These are phyloP conservation scores for Diglossa cyanea DNA, from an alignment of 2,797 vertebrate genomes.

Conservation along the genomic window DNA sequence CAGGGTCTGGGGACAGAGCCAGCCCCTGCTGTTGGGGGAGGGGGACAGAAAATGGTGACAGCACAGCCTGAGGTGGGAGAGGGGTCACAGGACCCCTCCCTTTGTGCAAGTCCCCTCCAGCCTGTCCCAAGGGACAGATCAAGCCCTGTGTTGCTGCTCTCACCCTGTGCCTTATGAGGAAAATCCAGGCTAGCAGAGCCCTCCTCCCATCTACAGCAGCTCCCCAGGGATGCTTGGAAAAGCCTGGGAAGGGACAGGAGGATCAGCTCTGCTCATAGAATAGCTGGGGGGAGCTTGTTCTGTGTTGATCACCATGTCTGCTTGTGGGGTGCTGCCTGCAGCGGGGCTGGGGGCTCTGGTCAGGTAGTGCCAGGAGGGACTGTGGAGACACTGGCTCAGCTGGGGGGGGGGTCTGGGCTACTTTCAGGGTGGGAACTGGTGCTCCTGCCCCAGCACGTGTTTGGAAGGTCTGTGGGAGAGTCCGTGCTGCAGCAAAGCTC, in stretches of 20 bases:
- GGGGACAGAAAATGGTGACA: neutral
- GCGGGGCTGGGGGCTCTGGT: rapidly evolving
- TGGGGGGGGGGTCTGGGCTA: neutral
- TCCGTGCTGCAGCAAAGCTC: rapidly evolving
- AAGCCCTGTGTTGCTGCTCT: neutral
- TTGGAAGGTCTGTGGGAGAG: neutral
- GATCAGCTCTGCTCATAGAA: neutral
- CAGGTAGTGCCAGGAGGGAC: neutral
- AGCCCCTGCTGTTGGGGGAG: neutral
- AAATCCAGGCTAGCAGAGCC: neutral
- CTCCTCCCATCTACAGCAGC: neutral
- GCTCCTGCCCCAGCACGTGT: neutral
- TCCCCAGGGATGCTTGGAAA: neutral
- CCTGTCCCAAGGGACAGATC: neutral
- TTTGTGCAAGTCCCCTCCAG: neutral
- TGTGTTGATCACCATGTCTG: neutral
- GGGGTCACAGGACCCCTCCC: neutral
- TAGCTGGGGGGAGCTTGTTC: rapidly evolving
- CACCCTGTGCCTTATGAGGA: neutral
- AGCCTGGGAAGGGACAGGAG: neutral
- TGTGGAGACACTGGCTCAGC: rapidly evolving
- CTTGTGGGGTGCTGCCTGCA: neutral
- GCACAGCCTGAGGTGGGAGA: neutral
- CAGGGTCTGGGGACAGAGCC: neutral
- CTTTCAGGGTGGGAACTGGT: neutral